phyloP scores from a whole-genome alignment of 2,888 invertebrate genomes.

The Achlya flavicornis region DNA sequence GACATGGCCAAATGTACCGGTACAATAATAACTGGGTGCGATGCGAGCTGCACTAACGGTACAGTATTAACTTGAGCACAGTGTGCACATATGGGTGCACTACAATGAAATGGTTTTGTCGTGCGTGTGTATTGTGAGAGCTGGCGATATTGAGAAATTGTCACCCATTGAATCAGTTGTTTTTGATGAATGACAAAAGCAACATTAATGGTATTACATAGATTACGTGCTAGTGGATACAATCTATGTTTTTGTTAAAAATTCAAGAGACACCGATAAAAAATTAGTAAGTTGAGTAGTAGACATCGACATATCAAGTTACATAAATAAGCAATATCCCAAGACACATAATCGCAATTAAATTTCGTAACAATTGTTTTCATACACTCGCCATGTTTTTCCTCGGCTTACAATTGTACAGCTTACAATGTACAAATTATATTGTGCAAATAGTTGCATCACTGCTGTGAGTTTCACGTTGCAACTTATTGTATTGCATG shows the following conservation, averaged over 20 bases:
- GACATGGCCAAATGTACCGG: not conserved
- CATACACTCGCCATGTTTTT: constrained; percentile 10
- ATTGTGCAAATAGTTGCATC: constrained; percentile 12
- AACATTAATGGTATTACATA: no score
- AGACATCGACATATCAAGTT: not conserved
- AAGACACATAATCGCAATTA: constrained; percentile 9
- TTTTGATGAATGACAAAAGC: not conserved
- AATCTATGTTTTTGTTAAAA: no score
- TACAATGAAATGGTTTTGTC: not conserved
- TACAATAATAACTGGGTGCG: not conserved
- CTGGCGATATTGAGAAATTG: not conserved
- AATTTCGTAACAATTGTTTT: constrained; percentile 15
- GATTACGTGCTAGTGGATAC: no score
- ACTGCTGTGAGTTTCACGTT: constrained; percentile 6
- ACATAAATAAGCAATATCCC: not conserved
- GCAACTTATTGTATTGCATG: constrained; percentile 9
- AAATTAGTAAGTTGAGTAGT: not conserved
- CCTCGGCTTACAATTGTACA: constrained; percentile 5
- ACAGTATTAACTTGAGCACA: not conserved
- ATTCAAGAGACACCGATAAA: no score
- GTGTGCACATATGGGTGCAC: not conserved
- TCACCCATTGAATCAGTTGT: not conserved
- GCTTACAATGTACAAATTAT: constrained; percentile 8
- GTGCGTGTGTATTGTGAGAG: not conserved
- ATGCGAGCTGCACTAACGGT: not conserved